Evolutionary conservation across 2,113 vertebrate genomes (phyloP).

Genomic region (Elgaria multicarinata): DNA sequence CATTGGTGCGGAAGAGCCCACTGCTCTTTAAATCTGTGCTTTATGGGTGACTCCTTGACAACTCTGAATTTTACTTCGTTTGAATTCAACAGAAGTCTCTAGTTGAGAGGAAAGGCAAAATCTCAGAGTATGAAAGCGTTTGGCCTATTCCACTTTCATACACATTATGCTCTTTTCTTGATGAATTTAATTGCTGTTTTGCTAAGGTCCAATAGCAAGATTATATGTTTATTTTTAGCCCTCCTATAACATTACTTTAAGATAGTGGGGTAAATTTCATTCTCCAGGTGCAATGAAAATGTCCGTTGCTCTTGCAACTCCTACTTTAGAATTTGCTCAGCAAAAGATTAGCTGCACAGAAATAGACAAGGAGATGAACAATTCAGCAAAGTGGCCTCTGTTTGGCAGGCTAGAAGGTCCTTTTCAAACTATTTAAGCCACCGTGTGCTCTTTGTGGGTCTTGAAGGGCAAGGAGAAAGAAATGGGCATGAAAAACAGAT

Average conservation of each 20-base stretch:
- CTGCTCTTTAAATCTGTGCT: neutral
- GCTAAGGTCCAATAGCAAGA: neutral
- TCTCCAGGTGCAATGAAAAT: neutral
- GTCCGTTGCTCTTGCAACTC: neutral
- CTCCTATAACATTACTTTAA: neutral
- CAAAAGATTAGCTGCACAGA: neutral
- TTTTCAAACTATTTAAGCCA: conserved; percentile 4
- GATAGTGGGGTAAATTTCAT: neutral
- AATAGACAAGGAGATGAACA: neutral
- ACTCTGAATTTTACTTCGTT: conserved; percentile 12
- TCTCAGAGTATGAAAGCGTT: neutral
- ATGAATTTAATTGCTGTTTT: conserved; percentile 32
- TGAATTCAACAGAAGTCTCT: conserved; percentile 1
- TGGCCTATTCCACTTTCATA: neutral
- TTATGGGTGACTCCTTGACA: conserved; percentile 16
- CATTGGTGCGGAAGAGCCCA: neutral
- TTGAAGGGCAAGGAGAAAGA: neutral
- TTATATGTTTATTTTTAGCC: conserved; percentile 3
- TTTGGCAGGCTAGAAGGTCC: neutral
- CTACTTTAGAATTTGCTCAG: neutral
- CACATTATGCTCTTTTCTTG: neutral
- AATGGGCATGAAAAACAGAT: neutral
- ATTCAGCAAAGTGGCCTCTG: too few relatives aligned
- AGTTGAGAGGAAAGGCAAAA: neutral
- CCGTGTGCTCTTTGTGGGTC: neutral